Evolutionary conservation across 2,888 invertebrate species (phyloP).

Genomic region (Sturmia bella): DNA sequence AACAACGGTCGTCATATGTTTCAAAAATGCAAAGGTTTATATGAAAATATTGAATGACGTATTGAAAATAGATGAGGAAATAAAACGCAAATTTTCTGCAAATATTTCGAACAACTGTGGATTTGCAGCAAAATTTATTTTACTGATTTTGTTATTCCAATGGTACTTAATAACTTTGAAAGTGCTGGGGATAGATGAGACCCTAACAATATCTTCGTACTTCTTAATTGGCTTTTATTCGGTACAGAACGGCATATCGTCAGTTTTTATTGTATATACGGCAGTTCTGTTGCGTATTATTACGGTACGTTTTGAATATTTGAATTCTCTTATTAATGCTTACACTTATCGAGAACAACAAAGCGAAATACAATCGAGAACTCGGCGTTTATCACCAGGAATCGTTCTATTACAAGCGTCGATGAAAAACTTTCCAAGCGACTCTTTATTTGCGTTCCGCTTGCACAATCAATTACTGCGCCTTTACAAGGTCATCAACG

Average conservation of each 20-base stretch:
- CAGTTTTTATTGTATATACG: constrained; percentile 76
- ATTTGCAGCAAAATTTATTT: constrained; percentile 74
- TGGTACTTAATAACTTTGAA: constrained; percentile 75
- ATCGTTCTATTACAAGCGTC: background rate
- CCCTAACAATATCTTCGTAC: constrained; percentile 74
- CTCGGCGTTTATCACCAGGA: constrained; percentile 24
- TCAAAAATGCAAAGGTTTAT: constrained; percentile 75
- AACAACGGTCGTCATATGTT: constrained; percentile 75
- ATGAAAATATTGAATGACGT: constrained; percentile 78
- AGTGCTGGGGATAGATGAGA: constrained; percentile 65
- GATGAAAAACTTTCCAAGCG: constrained; percentile 76
- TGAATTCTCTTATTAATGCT: constrained; percentile 76
- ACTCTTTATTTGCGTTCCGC: constrained; percentile 77
- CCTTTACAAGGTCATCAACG: constrained; percentile 78
- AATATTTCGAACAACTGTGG: constrained; percentile 75
- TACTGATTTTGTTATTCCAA: constrained; percentile 75
- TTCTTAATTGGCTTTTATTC: constrained; percentile 75
- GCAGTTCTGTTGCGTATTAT: constrained; percentile 76
- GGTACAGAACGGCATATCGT: constrained; percentile 76
- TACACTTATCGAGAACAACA: constrained; percentile 75
- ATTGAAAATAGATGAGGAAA: constrained; percentile 77
- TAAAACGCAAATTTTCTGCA: constrained; percentile 73
- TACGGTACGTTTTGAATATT: constrained; percentile 76
- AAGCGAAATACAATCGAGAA: constrained; percentile 36
- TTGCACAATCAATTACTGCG: constrained; percentile 78